These are phyloP conservation scores for Falcunculus frontatus DNA, from an alignment of 2,113 vertebrate species.

Conservation along the genomic window DNA sequence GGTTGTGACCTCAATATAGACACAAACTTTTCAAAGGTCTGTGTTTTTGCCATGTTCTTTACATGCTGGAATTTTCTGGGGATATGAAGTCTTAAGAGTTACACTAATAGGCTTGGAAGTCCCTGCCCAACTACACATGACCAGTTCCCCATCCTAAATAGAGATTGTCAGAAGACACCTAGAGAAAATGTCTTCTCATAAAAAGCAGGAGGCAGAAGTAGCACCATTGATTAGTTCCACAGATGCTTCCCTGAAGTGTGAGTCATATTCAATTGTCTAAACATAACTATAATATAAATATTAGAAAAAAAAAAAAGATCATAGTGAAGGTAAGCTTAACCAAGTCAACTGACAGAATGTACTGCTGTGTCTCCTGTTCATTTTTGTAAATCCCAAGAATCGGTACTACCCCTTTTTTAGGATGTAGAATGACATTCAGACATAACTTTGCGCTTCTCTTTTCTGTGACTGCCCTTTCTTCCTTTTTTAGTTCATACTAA, in stretches of 20 bases:
- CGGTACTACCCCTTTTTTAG: neutral
- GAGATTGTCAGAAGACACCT: neutral
- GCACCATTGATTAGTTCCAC: neutral
- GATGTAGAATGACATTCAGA: neutral
- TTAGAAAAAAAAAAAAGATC: neutral
- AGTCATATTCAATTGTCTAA: neutral
- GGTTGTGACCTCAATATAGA: rapidly evolving
- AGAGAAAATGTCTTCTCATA: neutral
- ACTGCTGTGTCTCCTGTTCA: neutral
- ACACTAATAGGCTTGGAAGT: neutral
- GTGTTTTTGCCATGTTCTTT: neutral
- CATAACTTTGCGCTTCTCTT: neutral
- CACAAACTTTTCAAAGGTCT: neutral
- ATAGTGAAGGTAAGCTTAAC: neutral
- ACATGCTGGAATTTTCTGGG: neutral
- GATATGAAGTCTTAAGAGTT: neutral
- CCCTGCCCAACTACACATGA: neutral
- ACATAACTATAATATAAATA: neutral
- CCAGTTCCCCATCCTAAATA: neutral
- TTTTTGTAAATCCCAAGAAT: neutral
- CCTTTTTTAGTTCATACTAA: neutral
- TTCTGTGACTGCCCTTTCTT: neutral
- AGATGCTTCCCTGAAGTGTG: neutral
- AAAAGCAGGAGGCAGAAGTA: neutral
- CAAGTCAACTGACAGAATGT: neutral